Evolutionary conservation across 2,888 invertebrate species (phyloP), one percentile per base, ranked within the genome.

Genomic region (Proisotoma minuta): DNA sequence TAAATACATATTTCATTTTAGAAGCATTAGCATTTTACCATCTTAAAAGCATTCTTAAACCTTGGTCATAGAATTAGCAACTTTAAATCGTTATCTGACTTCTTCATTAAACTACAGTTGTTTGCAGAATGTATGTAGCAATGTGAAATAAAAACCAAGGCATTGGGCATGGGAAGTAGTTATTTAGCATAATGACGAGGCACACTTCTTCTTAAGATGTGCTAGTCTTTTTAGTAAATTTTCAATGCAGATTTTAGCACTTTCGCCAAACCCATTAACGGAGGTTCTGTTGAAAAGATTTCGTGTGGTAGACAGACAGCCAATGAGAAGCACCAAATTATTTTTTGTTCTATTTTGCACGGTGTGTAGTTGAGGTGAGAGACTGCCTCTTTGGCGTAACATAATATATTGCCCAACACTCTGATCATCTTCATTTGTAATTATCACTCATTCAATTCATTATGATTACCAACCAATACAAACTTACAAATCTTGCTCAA

Each of bases 261-360:
- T 56, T 56, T 56, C 56, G 56, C 56, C 56, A 56, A 43, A 47
- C 56, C 56, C 56, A 56, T 56, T 56, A 56, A 47, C 47, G 43
- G 47, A 56, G 26, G 40, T 23, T 20, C 43, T 56, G 15, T 56
- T 34, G 43, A 43, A 28, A n/a, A 10, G 39, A 56, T 56, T 56
- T 56, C 43, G 27, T 47, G 43, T 43, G 43, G 47, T 56, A 56
- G 56, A 15, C 4, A 12, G n/a, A 3, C 18, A 27, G 40, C 56
- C 56, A 56, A 56, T 56, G 43, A 27, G 56, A 26, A 47, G 4
- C n/a, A 10, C 24, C 39, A 22, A 39, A 12, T 10, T 29, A 20
- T 29, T n/a, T 23, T 52, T 54, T 54, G 53, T 54, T 54, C 53
- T 39, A n/a, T 28, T 43, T 43, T n/a, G 5, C 18, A 43, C 5